Evolutionary conservation across 1,140 invertebrate genomes (phyloP), one percentile per base, ranked within the genome.

Genomic region (Drosophila varians): DNA sequence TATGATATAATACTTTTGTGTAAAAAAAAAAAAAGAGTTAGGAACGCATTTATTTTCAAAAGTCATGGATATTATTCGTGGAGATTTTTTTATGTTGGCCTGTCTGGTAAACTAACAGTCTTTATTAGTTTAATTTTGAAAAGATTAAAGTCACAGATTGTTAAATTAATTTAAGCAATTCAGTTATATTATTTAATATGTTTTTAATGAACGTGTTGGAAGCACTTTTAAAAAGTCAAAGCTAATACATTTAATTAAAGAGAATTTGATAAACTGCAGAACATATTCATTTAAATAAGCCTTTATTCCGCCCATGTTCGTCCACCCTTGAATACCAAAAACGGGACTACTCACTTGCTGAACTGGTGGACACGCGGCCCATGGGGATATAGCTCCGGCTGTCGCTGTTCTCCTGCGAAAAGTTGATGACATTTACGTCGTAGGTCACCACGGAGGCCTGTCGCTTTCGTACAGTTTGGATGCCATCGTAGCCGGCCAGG

Each of bases 341-440:
- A 16, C 19, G 14, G 16, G 12, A 2, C 19, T 68, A 91, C 90
- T 90, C 82, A 91, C 90, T 91, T 83, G 89, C 84, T 14, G 90
- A 91, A 58, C 88, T 91, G 53, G 90, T 91, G 66, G 90, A 91
- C 23, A 90, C 89, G 8, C 90, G 79, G n/a, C 84, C 90, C 83
- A 90, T 86, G 28, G 90, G 89, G 53, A 89, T 90, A 53, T 78
- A 92, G 79, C 77, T 92, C 57, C 71, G 91, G 87, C 84, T 86
- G 57, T 89, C 89, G 52, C 84, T 82, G 42, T 87, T 76, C 25
- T 90, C 90, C 66, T 90, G 87, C 51, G 90, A 82, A 57, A 91
- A 91, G 65, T 91, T 91, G 38, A 91, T 91, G 73, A 91, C 90
- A 72, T 91, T 91, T 6, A 91, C 90, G 47, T 91, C 90, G 64